Evolutionary conservation across 2,113 vertebrate genomes (phyloP), one percentile per base, ranked within the genome.

Genomic region (Neodon shergylaensis): DNA sequence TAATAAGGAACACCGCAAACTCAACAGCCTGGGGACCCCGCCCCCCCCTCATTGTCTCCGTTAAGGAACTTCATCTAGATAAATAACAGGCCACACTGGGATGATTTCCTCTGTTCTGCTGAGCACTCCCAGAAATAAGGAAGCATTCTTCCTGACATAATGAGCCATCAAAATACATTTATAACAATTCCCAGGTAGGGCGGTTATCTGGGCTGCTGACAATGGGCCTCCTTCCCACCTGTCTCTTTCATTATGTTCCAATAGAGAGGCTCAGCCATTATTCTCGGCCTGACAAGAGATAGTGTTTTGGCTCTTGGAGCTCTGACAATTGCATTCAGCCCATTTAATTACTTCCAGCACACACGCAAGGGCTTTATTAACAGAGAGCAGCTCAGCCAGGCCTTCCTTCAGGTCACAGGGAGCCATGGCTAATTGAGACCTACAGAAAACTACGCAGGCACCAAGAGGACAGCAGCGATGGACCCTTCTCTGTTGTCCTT

Each of bases 41-140:
- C 49, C 76, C n/a, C 11, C 11, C 24, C 42, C 70, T 33, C 84
- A 26, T 13, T 68, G 24, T 36, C 94, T 83, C 91, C 83, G 42
- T 82, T 26, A 19, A n/a, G 74, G 78, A 82, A 26, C 81, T 44
- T 19, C 76, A 84, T 91, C 92, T 88, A 95, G 78, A 66, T 91
- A 95, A 84, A 82, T 54, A 42, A 95, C 58, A 94, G 68, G 72
- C 42, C 94, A 79, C 2, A 0, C 17, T 90, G 88, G 93, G 44
- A 77, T 96, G 94, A 93, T 87, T 97, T 92, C 88, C 90, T 96
- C 96, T 96, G 16, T 94, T 91, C 74, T 68, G 42, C 95, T 95
- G n/a, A 97, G 78, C 44, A 39, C 47, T 68, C 94, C 24, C 94
- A 85, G 96, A 92, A 89, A 96, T 93, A 96, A 95, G 97, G 65